Conservation (phyloP, 2,797 vertebrate genomes). For the Pyrocephalus nanus region DNA sequence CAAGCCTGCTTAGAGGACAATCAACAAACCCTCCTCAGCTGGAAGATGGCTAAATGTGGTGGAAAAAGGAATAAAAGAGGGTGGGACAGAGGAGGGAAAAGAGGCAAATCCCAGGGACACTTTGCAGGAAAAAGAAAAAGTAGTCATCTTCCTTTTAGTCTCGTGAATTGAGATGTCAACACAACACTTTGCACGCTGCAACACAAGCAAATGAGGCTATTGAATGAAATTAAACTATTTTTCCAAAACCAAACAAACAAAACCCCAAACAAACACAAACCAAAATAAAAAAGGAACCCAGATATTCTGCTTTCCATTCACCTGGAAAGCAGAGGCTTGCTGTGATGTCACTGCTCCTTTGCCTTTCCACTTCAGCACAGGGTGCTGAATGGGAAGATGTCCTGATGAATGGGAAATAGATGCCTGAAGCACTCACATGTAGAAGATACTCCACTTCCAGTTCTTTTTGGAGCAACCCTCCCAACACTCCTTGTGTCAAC, state of each 20-base stretch:
- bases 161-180: neutral
- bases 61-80: neutral
- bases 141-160: neutral
- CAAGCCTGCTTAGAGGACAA: slow-evolving; percentile 21
- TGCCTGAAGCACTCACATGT: neutral
- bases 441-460: neutral
- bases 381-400: neutral
- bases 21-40: slow-evolving; percentile 4
- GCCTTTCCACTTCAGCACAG: neutral
- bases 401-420: neutral
- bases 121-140: neutral
- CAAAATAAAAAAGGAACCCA: neutral
- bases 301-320: neutral
- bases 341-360: neutral
- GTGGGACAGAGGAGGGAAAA: neutral
- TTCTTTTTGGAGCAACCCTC: neutral
- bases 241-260: neutral
- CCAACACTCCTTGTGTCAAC: neutral
- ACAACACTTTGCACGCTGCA: neutral
- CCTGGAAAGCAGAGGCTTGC: neutral
- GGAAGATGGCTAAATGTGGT: neutral
- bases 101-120: neutral
- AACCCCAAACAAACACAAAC: neutral
- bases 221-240: neutral
- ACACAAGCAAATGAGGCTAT: neutral